Conservation (phyloP, 2,888 invertebrate species). For the Pedicia rivosa region DNA sequence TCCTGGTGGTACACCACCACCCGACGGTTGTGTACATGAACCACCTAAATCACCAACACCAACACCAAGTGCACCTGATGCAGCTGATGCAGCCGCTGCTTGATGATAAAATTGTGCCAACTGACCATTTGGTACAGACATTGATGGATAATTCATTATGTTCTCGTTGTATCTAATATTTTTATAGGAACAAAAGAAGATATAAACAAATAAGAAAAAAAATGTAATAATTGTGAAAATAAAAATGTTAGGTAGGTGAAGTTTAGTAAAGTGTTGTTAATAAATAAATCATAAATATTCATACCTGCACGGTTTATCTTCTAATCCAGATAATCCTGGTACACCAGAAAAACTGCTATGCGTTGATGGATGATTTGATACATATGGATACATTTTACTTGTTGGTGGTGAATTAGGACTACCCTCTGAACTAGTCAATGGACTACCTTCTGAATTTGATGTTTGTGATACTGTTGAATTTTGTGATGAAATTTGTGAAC, state of each 20-base stretch:
- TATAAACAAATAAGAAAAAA: constrained; percentile 3
- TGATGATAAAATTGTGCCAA: constrained; percentile 74
- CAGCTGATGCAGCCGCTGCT: constrained; percentile 46
- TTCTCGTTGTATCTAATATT: constrained; percentile 31
- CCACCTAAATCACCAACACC: constrained; percentile 64
- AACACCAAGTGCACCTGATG: constrained; percentile 56
- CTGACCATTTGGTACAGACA: constrained; percentile 33
- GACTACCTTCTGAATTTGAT: constrained; percentile 48
- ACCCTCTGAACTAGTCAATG: constrained; percentile 44
- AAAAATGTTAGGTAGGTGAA: too few species aligned
- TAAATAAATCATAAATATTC: too few species aligned
- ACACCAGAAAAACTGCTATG: constrained; percentile 72
- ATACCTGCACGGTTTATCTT: constrained; percentile 33
- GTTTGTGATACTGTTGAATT: constrained; percentile 55
- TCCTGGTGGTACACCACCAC: constrained; percentile 36
- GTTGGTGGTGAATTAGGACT: constrained; percentile 44
- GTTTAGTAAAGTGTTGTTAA: too few species aligned
- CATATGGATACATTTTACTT: constrained; percentile 84
- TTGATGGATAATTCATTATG: constrained; percentile 33
- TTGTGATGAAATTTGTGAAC: constrained; percentile 35
- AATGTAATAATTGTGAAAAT: too few species aligned
- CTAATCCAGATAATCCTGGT: constrained; percentile 31
- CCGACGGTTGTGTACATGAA: constrained; percentile 58
- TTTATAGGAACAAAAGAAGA: not conserved
- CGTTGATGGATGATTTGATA: constrained; percentile 51